These are phyloP conservation scores for Podiceps cristatus DNA, from an alignment of 2,113 vertebrate species.

Conservation along the genomic window DNA sequence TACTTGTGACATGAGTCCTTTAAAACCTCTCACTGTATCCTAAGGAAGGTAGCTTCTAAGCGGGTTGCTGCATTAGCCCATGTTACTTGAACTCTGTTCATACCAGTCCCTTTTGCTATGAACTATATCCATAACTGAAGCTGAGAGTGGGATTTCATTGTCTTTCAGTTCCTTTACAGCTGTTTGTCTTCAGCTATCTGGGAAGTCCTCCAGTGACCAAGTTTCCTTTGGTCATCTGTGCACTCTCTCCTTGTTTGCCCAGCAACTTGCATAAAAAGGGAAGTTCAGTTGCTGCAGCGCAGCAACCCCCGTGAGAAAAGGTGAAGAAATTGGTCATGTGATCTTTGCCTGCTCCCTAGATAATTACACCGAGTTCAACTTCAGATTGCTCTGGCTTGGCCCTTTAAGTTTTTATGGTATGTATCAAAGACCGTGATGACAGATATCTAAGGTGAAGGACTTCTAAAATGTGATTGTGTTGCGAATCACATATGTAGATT, in stretches of 20 bases:
- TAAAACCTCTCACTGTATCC: neutral
- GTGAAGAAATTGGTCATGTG: neutral
- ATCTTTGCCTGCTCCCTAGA: neutral
- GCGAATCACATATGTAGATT: neutral
- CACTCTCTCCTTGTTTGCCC: neutral
- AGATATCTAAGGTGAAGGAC: neutral
- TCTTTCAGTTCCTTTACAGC: neutral
- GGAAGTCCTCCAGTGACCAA: neutral
- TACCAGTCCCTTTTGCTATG: neutral
- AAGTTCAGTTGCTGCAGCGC: neutral
- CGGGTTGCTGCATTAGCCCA: rapidly evolving
- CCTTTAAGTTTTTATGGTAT: neutral
- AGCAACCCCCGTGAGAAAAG: neutral
- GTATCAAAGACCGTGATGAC: neutral
- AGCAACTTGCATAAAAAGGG: neutral
- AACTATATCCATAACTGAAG: neutral
- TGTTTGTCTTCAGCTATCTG: neutral
- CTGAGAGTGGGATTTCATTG: neutral
- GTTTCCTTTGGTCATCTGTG: neutral
- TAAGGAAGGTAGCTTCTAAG: neutral
- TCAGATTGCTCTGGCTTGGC: neutral
- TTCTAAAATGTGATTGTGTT: neutral
- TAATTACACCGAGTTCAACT: neutral
- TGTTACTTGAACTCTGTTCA: neutral
- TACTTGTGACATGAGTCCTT: neutral